Evolutionary conservation across 2,888 invertebrate genomes (phyloP), one percentile per base, ranked within the genome.

Genomic region (Lasioglossum leucozonium): DNA sequence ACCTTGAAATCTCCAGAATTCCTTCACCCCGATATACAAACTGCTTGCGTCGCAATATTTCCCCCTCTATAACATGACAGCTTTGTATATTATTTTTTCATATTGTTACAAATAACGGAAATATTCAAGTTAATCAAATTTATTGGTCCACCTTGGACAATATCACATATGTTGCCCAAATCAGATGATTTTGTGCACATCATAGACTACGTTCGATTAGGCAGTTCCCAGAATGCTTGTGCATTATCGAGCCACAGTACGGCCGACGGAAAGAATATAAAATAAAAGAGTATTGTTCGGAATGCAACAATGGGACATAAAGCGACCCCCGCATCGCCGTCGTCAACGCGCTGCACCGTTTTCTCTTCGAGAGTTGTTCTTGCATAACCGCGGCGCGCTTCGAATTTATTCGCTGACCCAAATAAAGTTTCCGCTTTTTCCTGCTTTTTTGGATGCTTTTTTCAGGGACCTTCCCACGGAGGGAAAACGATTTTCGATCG

Each of bases 401-500:
- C 11, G 67, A 62, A 84, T 84, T 83, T 83, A 78, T 84, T 84
- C 84, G 72, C 37, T 72, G 84, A 75, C 78, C 84, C 30, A 78
- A 72, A 77, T 83, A 69, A 73, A 62, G 67, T 77, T 77, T 71
- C 69, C 5, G 34, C 10, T 69, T 71, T 47, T 18, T 2, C 44
- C 42, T 74, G 72, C 16, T n/a, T 69, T 81, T 73, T 42, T 0
- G 11, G 1, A 8, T 37, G 22, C n/a, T 69, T 34, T 42, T 26
- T 65, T 26, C 11, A n/a, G 51, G 10, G 3, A 55, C 51, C 55
- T n/a, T 55, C 4, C n/a, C 11, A n/a, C 10, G 55, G n/a, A 2
- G 34, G 22, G 40, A 55, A 84, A 84, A 78, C 84, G 74, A 84
- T 84, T 84, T 84, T 75, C 84, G 84, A 84, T 78, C 44, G 84